A percentile compares a stretch with the other conserved stretches of the same genome.
These are phyloP conservation scores for Dipodomys spectabilis DNA, from an alignment of 2,113 vertebrate genomes.

Conservation along the genomic window DNA sequence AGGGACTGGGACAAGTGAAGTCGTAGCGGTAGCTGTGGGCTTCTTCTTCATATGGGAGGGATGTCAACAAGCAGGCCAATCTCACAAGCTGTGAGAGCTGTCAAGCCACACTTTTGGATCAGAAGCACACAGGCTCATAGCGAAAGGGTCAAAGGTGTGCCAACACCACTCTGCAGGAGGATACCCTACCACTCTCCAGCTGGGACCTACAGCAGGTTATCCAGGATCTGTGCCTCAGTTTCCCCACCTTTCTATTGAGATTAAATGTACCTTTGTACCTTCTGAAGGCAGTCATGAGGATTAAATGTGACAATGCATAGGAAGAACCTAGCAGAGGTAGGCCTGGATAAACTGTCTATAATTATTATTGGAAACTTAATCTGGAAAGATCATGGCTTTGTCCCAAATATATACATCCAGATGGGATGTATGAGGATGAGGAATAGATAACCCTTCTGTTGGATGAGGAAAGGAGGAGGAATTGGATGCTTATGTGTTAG, in stretches of 20 bases:
- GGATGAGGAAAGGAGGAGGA: neutral
- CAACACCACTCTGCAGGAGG: neutral
- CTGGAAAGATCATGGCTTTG: neutral
- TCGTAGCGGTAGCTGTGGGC: neutral
- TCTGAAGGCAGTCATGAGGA: neutral
- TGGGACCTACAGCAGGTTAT: neutral
- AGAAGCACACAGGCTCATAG: neutral
- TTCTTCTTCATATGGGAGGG: neutral
- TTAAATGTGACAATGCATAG: neutral
- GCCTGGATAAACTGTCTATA: neutral
- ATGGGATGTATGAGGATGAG: no score
- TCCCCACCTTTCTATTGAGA: neutral
- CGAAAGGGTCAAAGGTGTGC: neutral
- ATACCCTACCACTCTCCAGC: neutral
- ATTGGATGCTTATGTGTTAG: neutral
- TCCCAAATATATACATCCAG: no score
- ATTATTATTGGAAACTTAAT: neutral
- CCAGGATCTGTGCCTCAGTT: neutral
- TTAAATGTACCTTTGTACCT: neutral
- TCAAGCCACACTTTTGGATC: neutral
- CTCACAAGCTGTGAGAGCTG: neutral
- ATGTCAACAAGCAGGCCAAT: neutral
- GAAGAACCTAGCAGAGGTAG: neutral
- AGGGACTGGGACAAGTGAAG: neutral
- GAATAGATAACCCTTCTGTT: no score